A percentile compares a stretch with the other conserved stretches of the same genome.
Conservation (phyloP, 2,113 vertebrate species). For the Pongo abelii region DNA sequence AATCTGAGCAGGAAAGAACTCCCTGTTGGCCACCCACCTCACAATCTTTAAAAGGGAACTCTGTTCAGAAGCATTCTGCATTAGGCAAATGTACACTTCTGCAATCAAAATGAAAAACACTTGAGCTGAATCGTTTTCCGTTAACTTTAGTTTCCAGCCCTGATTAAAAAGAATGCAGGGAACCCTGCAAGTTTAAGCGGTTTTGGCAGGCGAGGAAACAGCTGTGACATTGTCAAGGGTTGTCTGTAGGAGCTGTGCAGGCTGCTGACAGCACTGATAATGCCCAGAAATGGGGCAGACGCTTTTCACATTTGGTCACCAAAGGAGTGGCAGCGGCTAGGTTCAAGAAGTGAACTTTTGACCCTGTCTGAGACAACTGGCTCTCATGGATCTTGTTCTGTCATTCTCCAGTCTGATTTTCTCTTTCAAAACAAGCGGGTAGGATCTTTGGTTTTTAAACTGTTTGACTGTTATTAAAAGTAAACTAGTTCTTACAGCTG, state of each 20-base stretch:
- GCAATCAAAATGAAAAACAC: slow-evolving; percentile 12
- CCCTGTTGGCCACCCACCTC: slow-evolving; percentile 46
- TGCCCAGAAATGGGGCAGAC: not conserved
- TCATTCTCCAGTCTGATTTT: not conserved
- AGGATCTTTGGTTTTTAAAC: not conserved
- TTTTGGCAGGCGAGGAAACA: slow-evolving; percentile 41
- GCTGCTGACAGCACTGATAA: not conserved
- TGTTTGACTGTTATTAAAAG: not conserved
- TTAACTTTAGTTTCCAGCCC: slow-evolving; percentile 25
- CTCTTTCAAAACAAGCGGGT: not conserved
- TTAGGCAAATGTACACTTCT: slow-evolving; percentile 5
- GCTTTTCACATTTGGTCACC: not conserved
- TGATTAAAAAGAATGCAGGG: slow-evolving; percentile 43
- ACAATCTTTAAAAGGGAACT: not conserved
- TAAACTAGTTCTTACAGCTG: not conserved
- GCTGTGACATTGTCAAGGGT: slow-evolving; percentile 2
- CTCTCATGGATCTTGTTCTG: not conserved
- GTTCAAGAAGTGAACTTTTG: not conserved
- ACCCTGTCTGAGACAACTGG: not conserved
- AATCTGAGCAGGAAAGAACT: slow-evolving; percentile 12
- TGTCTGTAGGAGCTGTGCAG: slow-evolving; percentile 7
- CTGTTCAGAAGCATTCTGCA: not conserved
- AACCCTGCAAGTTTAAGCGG: not conserved
- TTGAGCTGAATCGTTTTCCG: not conserved
- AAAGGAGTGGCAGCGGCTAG: not conserved